phyloP scores from a whole-genome alignment of 37 sponge, comb jelly and placozoan species.

The Cliona cf. orientalis region DNA sequence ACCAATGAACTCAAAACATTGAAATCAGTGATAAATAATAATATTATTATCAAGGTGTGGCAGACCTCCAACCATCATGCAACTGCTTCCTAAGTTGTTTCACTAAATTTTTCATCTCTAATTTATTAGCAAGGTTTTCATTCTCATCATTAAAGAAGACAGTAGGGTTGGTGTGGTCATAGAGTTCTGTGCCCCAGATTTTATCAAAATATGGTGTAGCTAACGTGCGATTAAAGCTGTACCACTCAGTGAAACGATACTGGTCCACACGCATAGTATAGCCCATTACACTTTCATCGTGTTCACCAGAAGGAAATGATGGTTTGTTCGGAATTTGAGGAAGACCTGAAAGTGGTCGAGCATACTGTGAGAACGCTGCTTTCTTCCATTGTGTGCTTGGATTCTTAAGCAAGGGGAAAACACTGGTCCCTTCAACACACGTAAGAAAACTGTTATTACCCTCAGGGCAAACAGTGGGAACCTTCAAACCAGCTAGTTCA shows the following conservation, averaged over 20 bases:
- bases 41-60: background rate
- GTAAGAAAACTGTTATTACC: background rate
- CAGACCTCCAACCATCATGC: conserved; percentile 45
- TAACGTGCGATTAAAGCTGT: conserved; percentile 18
- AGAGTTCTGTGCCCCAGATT: conserved; percentile 41
- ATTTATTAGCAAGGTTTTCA: conserved; percentile 19
- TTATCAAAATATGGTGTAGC: conserved; percentile 4
- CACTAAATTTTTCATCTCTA: conserved; percentile 1
- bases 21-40: too few species aligned
- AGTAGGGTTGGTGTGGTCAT: conserved; percentile 26
- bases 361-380: conserved; percentile 49
- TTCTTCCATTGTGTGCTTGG: conserved; percentile 44
- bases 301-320: conserved; percentile 26
- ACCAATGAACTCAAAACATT: too few species aligned
- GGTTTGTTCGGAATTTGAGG: conserved; percentile 13
- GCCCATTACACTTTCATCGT: conserved; percentile 52
- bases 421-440: conserved; percentile 36
- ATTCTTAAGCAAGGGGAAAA: conserved; percentile 28
- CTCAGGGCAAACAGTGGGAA: conserved; percentile 22
- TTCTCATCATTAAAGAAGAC: conserved; percentile 44
- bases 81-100: background rate
- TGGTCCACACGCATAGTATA: conserved; percentile 41
- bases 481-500: conserved; percentile 26
- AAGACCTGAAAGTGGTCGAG: conserved; percentile 2
- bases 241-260: conserved; percentile 58